Evolutionary conservation across 1,140 invertebrate genomes (phyloP), one percentile per base, ranked within the genome.

Genomic region (Palaemon carinicauda): DNA sequence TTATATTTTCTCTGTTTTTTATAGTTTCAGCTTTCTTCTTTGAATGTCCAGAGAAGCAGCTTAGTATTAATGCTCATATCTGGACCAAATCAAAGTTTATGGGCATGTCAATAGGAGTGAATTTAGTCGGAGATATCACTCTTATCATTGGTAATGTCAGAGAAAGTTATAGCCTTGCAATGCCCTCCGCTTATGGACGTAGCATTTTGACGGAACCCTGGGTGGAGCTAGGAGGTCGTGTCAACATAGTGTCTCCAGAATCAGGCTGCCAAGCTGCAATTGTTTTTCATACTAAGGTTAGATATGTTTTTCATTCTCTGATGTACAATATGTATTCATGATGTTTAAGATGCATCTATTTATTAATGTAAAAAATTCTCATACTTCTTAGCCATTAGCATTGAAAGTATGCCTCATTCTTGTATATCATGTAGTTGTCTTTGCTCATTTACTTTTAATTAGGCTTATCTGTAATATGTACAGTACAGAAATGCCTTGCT

Each of bases 81-180:
- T 99, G 97, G 95, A 99, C 98, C n/a, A 99, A 99, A 92, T 98
- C 98, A 87, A 98, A 98, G 92, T 99, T 99, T 92, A 94, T 99
- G 60, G 98, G 98, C 0, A 93, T 99, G 73, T 98, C 97, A 27
- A 96, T 99, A 89, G 97, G 93, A 53, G 93, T 93, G 1, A 91
- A 92, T 33, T 91, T 93, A 90, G 78, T 89, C 75, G 93, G 93
- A 14, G 92, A 93, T 71, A 89, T 89, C 52, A 87, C 89, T 12
- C 73, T 89, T 17, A 73, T 81, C 15, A 60, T 89, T 19, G 89
- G 87, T 2, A 83, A 60, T 53, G 56, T 79, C 31, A 33, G 60
- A 27, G 86, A 93, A 89, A 92, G 98, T 90, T 99, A 99, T 91
- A 94, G 96, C 83, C 93, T 98, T 56, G 97, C 96, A 52, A 97